Base-by-base conservation (phyloP, 2,888 invertebrate genomes). In the Isotomurus palustris region DNA sequence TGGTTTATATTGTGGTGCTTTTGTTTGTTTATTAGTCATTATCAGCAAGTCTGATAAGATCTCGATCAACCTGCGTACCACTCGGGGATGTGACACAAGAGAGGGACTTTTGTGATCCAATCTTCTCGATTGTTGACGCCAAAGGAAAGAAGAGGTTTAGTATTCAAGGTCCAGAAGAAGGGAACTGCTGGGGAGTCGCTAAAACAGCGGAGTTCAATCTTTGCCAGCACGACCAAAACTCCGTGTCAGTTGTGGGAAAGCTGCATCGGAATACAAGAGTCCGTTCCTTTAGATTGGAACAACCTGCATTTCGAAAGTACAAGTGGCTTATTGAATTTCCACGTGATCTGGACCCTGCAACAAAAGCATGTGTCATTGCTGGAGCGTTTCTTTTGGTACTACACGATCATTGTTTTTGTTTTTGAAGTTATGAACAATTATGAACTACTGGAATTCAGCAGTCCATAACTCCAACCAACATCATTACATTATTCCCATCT, bases 271-370 rank as follows among this genome's bases (percentile, higher is more conserved):
- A 50, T 25, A 21, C 10, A 10, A 19, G 24, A 17, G 27, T 47
- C 6, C 14, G 19, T 14, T 8, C 8, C 6, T 8, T 6, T 4
- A 17, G 17, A 6, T 24, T 44, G 10, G 19, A 6, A n/a, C 5
- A 22, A 24, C 8, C 8, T 10, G 14, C 8, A 8, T 32, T 32
- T 32, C 8, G 14, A 14, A 51, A 51, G 27, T 38, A 40, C n/a
- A 50, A 36, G 24, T 58, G 58, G 58, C 41, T 32, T 3, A 5
- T 51, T n/a, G 54, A 58, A 55, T 58, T 58, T 29, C 44, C 54
- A 17, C 36, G 44, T 21, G 54, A 54, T n/a, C 27, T 58, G 29
- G 45, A 58, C 14, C 54, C 58, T 12, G 36, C 25, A 12, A 24
- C 29, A 6, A 58, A 58, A 38, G 51, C 40, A 3, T 19, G 43